Evolutionary conservation across 2,797 vertebrate species (phyloP).

Genomic region (Phoeniculus purpureus): DNA sequence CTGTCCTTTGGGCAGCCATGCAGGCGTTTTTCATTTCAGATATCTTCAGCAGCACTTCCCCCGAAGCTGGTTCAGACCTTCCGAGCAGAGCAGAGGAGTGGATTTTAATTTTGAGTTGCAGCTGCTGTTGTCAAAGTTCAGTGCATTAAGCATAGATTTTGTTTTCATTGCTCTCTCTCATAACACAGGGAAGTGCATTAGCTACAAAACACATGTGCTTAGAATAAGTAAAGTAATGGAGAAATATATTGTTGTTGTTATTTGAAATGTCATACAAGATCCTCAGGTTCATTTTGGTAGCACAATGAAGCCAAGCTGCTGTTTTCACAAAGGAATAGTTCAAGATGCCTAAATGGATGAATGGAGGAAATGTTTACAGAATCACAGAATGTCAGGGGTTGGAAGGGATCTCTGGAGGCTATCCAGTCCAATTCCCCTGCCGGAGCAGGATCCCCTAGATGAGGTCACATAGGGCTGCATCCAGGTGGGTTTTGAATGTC

Average conservation of each 20-base stretch:
- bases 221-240: slow-evolving; percentile 33
- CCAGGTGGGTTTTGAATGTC: too few relatives aligned
- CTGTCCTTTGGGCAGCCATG: slow-evolving; percentile 19
- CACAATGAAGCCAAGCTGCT: slow-evolving; percentile 1
- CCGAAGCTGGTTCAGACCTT: slow-evolving; percentile 22
- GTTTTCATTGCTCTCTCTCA: slow-evolving; percentile 43
- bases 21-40: slow-evolving; percentile 18
- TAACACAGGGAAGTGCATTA: slow-evolving; percentile 53
- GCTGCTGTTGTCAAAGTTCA: slow-evolving; percentile 65
- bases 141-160: slow-evolving; percentile 52
- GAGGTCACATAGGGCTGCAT: too few relatives aligned
- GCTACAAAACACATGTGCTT: slow-evolving; percentile 24
- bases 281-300: slow-evolving; percentile 9
- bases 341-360: neutral
- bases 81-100: slow-evolving; percentile 30
- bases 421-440: too few relatives aligned
- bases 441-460: too few relatives aligned
- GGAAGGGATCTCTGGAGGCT: too few relatives aligned
- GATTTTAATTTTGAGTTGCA: slow-evolving; percentile 67
- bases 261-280: slow-evolving; percentile 31
- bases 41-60: neutral
- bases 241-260: slow-evolving; percentile 37
- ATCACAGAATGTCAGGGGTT: too few relatives aligned
- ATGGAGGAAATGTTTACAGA: neutral
- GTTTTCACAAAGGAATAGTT: slow-evolving; percentile 7